Base-by-base conservation (phyloP, 2,888 invertebrate species). In the Laspeyria flexula region DNA sequence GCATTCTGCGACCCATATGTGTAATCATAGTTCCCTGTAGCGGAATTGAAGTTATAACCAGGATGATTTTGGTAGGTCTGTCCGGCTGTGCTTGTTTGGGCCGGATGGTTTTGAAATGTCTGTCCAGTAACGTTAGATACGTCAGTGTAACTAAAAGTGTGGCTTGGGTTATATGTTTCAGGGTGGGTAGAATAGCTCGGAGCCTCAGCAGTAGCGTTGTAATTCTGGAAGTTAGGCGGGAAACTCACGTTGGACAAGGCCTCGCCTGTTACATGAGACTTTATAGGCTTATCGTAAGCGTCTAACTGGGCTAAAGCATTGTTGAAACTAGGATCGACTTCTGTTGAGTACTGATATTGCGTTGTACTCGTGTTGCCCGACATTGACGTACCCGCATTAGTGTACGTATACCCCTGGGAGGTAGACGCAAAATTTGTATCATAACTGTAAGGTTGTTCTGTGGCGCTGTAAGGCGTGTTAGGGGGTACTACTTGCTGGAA, bases 1-100 rank as follows among this genome's bases (percentile, higher is more conserved):
- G 88, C 77, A 18, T 91, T 90, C 71, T 94, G 94, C 50, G 94
- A 95, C 0, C 94, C 95, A 43, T 95, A 94, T 59, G 83, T 93
- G 65, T 95, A 95, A 9, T 94, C 93, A 60, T 94, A 95, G 35
- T 72, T 81, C 0, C 95, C 95, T 0, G 93, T 92, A 0, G 86
- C 74, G 0, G 89, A 61, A 70, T 95, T 94, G 61, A 80, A 95
- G 5, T 90, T 89, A 65, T 95, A 95, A 34, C 94, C 95, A 2
- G 95, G 94, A 76, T 95, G 95, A 45, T 92, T 93, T 68, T 93
- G 92, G 55, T 83, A 90, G 16, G 75, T 78, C 48, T 85, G 86
- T 1, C 68, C 71, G 57, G n/a, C n/a, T n/a, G n/a, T n/a, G n/a
- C n/a, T n/a, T n/a, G n/a, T n/a, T n/a, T n/a, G n/a, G n/a, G n/a